Conservation (phyloP, 2,888 invertebrate genomes). For the Thera obeliscata region DNA sequence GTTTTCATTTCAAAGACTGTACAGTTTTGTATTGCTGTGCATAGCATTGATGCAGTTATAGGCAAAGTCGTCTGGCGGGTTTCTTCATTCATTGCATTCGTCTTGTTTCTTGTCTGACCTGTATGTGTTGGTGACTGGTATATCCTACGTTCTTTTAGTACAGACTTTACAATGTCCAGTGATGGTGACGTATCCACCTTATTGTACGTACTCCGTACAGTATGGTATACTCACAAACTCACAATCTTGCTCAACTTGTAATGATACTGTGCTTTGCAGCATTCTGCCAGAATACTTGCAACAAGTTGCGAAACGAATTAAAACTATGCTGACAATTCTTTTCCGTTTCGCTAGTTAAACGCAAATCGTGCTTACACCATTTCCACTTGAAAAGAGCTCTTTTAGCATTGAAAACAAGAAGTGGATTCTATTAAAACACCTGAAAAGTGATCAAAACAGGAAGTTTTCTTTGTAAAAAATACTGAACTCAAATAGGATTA, state of each 20-base stretch:
- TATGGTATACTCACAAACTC: no score
- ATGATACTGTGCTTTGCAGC: constrained; percentile 1
- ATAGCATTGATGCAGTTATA: constrained; percentile 8
- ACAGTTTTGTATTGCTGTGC: neutral
- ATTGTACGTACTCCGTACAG: no score
- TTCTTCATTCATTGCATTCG: constrained; percentile 19
- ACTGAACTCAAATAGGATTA: no score
- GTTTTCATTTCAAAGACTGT: neutral
- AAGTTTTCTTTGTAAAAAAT: no score
- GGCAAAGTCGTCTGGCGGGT: neutral
- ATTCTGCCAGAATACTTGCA: constrained; percentile 1
- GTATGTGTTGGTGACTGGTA: constrained; percentile 1
- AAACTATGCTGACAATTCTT: constrained; percentile 6
- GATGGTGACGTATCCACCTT: no score
- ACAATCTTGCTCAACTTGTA: constrained; percentile 5
- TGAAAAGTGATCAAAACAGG: no score
- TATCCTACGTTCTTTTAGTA: neutral
- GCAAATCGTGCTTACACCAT: constrained; percentile 4
- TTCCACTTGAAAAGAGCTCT: no score
- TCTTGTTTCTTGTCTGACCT: constrained; percentile 17
- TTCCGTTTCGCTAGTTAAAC: constrained; percentile 16
- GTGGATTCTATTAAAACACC: no score
- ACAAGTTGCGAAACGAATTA: constrained; percentile 4
- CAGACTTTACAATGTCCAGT: no score
- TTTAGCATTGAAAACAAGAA: constrained; percentile 2